Base-by-base conservation (phyloP, 1,140 invertebrate species). In the Lasaia peninsularis region DNA sequence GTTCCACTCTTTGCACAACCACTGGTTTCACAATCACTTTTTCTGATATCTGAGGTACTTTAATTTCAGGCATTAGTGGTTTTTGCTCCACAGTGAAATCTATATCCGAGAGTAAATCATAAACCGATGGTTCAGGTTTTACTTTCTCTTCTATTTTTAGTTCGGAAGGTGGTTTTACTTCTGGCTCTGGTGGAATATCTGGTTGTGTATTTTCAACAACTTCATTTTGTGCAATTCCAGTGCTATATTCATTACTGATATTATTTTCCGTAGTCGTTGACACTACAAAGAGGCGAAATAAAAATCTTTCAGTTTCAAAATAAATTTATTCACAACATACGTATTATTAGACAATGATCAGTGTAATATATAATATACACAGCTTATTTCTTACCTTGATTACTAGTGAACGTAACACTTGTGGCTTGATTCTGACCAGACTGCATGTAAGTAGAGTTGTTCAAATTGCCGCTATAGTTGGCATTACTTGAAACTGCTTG, bases 61-160 rank as follows among this genome's bases (percentile, higher is more conserved):
- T 89, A 52, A 90, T 91, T 75, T 93, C 91, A 0, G 93, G 94
- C 56, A 92, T 89, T 20, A 94, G 75, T 49, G 94, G 92, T 62
- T 92, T 91, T 78, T 95, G 91, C 80, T 93, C 91, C 51, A 95
- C 91, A 60, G 91, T 91, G 58, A 95, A 93, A 73, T 96, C 95
- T 14, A 96, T 91, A 50, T 94, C 95, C 1, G 94, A 92, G 1
- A 96, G 76, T 31, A 96, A 86, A 86, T 96, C 95, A 31, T 96
- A 91, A 65, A 94, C 94, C 0, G 93, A 90, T 10, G 79, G 91
- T 75, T 90, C 90, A 0, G 68, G 5, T 52, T 76, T 79, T 18
- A 20, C 7, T 32, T 75, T 69, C 34, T 73, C 67, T 48, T 56
- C 50, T 58, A 70, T 61, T 5, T 52, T 32, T 52, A 52, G 58